These are phyloP conservation scores for Pachyuromys duprasi DNA, from an alignment of 2,797 vertebrate genomes.

Conservation along the genomic window DNA sequence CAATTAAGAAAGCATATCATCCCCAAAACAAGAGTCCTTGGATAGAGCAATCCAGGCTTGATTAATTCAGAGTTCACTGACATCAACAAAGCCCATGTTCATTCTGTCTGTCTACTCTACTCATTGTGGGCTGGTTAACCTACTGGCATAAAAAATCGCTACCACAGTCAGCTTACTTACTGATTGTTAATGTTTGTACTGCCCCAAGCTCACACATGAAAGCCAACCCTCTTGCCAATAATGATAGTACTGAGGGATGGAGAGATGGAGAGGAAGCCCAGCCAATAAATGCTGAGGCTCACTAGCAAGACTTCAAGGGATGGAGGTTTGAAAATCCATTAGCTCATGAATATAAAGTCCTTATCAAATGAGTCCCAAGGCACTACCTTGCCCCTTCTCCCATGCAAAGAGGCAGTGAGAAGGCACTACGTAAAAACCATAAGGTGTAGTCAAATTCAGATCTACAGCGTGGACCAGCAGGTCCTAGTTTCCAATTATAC, in stretches of 20 bases:
- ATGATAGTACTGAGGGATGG: background rate
- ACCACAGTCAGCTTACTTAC: background rate
- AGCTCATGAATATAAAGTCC: background rate
- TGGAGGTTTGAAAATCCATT: background rate
- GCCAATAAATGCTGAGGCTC: background rate
- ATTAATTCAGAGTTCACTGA: background rate
- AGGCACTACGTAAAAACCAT: background rate
- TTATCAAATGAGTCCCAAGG: background rate
- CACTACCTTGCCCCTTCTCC: background rate
- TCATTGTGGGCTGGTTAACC: background rate
- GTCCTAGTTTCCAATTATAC: background rate
- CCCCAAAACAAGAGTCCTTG: constrained; percentile 1
- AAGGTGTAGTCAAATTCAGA: background rate
- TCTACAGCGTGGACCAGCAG: background rate
- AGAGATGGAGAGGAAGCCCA: background rate
- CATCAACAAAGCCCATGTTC: background rate
- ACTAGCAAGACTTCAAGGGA: background rate
- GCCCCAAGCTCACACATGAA: background rate
- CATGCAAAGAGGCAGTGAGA: background rate
- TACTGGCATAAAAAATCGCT: background rate
- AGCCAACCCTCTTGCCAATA: background rate
- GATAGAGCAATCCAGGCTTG: background rate
- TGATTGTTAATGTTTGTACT: background rate
- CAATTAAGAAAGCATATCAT: constrained; percentile 7
- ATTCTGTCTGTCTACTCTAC: background rate